A percentile compares a stretch with the other conserved stretches of the same genome.
phyloP scores from a whole-genome alignment of 2,888 invertebrate species.

The Xylota segnis region DNA sequence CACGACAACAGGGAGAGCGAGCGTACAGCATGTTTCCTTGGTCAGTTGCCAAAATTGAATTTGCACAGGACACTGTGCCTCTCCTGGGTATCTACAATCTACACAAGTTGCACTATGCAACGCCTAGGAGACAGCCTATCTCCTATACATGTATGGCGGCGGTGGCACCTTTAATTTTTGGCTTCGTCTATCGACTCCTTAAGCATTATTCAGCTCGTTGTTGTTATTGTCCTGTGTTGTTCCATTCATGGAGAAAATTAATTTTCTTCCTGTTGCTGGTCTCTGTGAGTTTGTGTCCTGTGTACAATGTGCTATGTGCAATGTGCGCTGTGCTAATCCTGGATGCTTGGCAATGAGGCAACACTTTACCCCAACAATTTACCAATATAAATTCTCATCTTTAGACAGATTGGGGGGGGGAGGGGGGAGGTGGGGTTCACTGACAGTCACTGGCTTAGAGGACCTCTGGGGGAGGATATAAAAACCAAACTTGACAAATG shows the following conservation, averaged over 20 bases:
- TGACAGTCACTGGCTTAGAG: not conserved
- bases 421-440: not conserved
- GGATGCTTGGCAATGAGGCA: constrained; percentile 66
- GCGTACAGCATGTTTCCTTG: constrained; percentile 74
- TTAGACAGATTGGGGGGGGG: not conserved
- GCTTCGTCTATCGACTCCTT: constrained; percentile 60
- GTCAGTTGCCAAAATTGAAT: constrained; percentile 80
- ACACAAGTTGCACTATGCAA: constrained; percentile 53
- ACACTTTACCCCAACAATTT: constrained; percentile 62
- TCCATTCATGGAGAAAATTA: constrained; percentile 74
- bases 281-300: not conserved
- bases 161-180: constrained; percentile 72
- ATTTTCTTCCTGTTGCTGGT: constrained; percentile 76
- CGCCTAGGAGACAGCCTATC: constrained; percentile 9
- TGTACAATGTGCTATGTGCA: constrained; percentile 21
- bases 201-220: constrained; percentile 41
- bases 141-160: not conserved
- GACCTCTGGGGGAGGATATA: constrained; percentile 17
- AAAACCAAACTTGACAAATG: constrained; percentile 73
- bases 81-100: constrained; percentile 20
- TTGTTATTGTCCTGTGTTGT: constrained; percentile 57
- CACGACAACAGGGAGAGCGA: constrained; percentile 12
- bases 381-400: constrained; percentile 56
- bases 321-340: constrained; percentile 46
- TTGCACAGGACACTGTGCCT: constrained; percentile 64